These are phyloP conservation scores for Clarias batrachus DNA, from an alignment of 2,113 vertebrate species.

Conservation along the genomic window DNA sequence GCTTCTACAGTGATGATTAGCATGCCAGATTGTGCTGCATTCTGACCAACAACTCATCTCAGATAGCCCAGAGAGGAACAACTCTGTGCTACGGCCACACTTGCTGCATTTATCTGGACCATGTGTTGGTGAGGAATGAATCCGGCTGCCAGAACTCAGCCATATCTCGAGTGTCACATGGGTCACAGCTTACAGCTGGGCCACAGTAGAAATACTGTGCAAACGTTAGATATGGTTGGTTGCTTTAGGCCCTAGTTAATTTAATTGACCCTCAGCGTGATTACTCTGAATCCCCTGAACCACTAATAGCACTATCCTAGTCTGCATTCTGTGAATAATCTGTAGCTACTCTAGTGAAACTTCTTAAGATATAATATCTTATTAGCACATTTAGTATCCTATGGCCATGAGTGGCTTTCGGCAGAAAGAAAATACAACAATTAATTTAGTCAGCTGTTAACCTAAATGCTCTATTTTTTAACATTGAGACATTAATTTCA, in stretches of 20 bases:
- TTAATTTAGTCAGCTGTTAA: neutral
- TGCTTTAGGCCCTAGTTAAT: neutral
- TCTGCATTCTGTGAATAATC: neutral
- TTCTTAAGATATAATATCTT: neutral
- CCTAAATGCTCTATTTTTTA: neutral
- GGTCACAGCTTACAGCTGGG: neutral
- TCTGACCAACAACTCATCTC: neutral
- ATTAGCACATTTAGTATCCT: neutral
- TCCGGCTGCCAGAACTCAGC: neutral
- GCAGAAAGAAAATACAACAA: neutral
- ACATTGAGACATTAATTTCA: neutral
- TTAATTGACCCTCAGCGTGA: neutral
- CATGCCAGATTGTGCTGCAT: slow-evolving; percentile 5
- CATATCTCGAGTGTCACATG: neutral
- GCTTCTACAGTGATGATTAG: neutral
- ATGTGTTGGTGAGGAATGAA: neutral
- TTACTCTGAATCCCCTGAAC: neutral
- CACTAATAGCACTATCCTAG: neutral
- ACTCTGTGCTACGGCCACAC: neutral
- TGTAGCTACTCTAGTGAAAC: neutral
- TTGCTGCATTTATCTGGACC: neutral
- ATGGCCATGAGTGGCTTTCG: neutral
- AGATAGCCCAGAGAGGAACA: neutral
- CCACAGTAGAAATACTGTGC: neutral
- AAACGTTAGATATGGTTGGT: neutral